Conservation (phyloP, 2,113 vertebrate species). For the Centropristis striata region DNA sequence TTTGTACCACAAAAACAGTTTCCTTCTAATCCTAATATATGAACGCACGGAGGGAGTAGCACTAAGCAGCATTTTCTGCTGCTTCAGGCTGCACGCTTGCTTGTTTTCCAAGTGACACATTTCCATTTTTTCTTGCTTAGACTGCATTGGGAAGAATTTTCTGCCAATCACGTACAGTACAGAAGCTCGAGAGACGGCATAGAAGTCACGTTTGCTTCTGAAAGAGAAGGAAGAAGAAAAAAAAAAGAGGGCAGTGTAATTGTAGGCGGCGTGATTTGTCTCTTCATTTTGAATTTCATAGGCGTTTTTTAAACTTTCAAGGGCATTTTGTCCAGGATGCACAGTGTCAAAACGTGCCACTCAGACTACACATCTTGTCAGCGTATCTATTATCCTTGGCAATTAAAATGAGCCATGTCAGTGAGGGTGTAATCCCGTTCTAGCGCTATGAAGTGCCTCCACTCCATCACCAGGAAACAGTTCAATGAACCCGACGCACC, state of each 20-base stretch:
- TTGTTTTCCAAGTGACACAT: constrained; percentile 33
- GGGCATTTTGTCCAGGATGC: constrained; percentile 12
- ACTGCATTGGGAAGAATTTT: neutral
- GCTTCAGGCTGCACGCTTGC: constrained; percentile 8
- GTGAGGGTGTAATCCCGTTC: constrained; percentile 23
- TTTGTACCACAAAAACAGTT: neutral
- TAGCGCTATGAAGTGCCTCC: neutral
- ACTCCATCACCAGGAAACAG: constrained; percentile 33
- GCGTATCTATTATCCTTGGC: constrained; percentile 30
- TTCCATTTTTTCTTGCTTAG: constrained; percentile 32
- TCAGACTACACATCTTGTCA: constrained; percentile 18
- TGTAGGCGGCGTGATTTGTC: constrained; percentile 12
- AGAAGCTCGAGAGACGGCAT: constrained; percentile 9
- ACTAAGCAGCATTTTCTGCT: constrained; percentile 21
- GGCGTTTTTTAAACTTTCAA: neutral
- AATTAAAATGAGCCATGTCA: constrained; percentile 35
- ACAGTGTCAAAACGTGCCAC: constrained; percentile 15
- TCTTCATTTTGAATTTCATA: constrained; percentile 39
- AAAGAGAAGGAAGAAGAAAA: neutral
- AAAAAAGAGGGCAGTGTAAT: constrained; percentile 6
- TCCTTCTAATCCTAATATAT: constrained; percentile 20
- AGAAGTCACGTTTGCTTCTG: constrained; percentile 3
- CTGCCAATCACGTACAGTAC: constrained; percentile 2
- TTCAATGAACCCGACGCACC: constrained; percentile 36
- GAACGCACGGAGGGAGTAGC: constrained; percentile 36